Evolutionary conservation across 2,113 vertebrate genomes (phyloP).

Genomic region (Pachyramphus minor): DNA sequence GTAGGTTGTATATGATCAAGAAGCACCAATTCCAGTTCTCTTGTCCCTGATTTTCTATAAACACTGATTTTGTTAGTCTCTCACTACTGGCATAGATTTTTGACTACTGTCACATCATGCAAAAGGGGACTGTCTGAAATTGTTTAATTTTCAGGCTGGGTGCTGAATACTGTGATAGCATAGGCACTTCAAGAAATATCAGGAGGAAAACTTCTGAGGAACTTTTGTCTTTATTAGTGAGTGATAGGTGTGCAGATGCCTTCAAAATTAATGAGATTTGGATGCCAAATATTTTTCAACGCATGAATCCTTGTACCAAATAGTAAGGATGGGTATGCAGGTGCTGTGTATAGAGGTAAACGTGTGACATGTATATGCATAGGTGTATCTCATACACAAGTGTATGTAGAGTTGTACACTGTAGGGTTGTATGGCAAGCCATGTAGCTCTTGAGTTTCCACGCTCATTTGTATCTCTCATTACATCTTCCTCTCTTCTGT

Average conservation of each 20-base stretch:
- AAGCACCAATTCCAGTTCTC: background rate
- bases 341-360: background rate
- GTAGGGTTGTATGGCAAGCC: background rate
- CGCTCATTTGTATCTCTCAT: background rate
- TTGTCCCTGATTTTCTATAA: background rate
- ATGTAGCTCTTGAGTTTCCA: background rate
- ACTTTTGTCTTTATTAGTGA: background rate
- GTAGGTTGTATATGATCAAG: background rate
- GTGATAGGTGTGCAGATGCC: background rate
- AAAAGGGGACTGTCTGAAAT: background rate
- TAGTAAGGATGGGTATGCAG: background rate
- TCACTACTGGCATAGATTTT: background rate
- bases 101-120: background rate
- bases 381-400: too few relatives aligned
- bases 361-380: background rate
- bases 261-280: background rate
- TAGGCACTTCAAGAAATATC: background rate
- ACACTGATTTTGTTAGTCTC: background rate
- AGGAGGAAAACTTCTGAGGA: background rate
- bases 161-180: background rate
- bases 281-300: background rate
- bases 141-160: background rate
- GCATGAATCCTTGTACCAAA: background rate
- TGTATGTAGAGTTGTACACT: background rate
- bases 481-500: background rate